Conservation (phyloP, 2,888 invertebrate genomes). For the Caenorhabditis sinica region DNA sequence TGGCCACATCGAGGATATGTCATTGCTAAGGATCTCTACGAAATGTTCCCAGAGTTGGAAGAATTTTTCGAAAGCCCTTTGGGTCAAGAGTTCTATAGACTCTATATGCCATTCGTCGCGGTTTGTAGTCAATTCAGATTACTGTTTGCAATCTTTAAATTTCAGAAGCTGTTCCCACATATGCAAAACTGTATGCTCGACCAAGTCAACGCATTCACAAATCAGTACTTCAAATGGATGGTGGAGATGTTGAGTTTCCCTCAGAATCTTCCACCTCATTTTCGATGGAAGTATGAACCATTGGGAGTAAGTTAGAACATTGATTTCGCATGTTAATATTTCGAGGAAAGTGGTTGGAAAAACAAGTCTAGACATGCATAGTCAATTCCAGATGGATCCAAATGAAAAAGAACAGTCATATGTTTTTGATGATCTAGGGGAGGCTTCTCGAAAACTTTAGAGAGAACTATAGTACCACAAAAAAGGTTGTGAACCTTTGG, state of each 20-base stretch:
- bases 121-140: neutral
- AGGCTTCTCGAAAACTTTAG: no score
- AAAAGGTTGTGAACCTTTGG: neutral
- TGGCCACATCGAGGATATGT: conserved; percentile 21
- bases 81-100: conserved; percentile 14
- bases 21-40: conserved; percentile 6
- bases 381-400: no score
- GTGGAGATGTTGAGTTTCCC: neutral
- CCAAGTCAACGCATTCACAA: conserved; percentile 34
- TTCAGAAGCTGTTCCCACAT: conserved; percentile 37
- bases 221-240: conserved; percentile 35
- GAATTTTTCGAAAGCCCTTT: conserved; percentile 1
- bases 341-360: no score
- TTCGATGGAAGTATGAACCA: conserved; percentile 36
- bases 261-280: neutral
- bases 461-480: no score
- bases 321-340: no score
- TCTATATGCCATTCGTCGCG: conserved; percentile 12
- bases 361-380: no score
- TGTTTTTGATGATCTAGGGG: no score
- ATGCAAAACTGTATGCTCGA: conserved; percentile 38
- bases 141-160: neutral
- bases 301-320: neutral
- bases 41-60: conserved; percentile 14
- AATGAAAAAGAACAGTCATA: no score